phyloP scores from a whole-genome alignment of 1,140 invertebrate genomes.

The Eurosta solidaginis region DNA sequence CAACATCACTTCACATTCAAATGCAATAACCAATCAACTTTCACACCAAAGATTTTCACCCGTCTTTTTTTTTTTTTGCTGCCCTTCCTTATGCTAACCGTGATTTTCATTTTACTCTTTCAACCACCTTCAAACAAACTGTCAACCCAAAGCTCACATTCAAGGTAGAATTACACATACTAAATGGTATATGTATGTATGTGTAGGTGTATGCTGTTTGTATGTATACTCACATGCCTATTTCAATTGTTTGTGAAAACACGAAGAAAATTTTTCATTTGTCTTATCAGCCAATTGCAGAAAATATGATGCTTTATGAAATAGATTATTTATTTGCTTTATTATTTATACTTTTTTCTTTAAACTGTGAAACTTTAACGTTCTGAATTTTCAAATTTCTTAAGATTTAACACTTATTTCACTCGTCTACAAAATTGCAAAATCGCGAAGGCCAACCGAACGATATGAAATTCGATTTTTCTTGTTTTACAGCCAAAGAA shows the following conservation, averaged over 20 bases:
- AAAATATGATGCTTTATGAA: neutral
- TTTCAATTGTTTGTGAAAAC: neutral
- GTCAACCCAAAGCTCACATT: neutral
- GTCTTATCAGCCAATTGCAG: neutral
- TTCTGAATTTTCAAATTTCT: neutral
- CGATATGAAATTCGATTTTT: conserved; percentile 10
- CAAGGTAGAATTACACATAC: neutral
- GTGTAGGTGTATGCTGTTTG: neutral
- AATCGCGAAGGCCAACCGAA: neutral
- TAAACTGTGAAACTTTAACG: neutral
- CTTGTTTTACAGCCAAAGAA: neutral
- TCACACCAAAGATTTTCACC: neutral
- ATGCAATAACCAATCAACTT: neutral
- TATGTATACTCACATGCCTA: conserved; percentile 20
- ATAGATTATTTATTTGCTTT: neutral
- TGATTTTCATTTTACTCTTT: neutral
- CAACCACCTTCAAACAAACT: neutral
- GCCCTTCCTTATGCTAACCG: neutral
- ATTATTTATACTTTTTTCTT: neutral
- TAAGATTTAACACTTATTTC: neutral
- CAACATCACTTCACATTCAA: neutral
- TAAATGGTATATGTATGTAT: no score
- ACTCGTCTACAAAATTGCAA: neutral
- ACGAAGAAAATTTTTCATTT: neutral
- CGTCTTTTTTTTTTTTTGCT: neutral